A percentile compares a stretch with the other conserved stretches of the same genome.
phyloP scores from a whole-genome alignment of 92 coral and sea anemone species.

The Meandrina meandrites region DNA sequence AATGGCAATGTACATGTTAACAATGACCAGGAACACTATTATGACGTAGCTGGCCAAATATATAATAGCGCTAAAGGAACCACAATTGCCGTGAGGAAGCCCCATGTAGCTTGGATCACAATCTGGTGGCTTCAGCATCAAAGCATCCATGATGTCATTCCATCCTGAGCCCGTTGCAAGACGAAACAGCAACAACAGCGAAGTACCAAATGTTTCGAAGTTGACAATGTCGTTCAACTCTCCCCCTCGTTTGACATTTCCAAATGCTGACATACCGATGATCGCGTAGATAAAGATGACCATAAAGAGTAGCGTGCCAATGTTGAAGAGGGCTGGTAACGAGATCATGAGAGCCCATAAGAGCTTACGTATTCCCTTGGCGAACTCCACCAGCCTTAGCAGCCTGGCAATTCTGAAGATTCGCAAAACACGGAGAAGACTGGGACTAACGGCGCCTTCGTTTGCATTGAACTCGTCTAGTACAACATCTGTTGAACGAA shows the following conservation, averaged over 20 bases:
- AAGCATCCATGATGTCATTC: constrained; percentile 84
- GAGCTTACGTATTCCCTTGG: constrained; percentile 88
- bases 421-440: constrained; percentile 87
- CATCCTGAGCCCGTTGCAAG: constrained; percentile 90
- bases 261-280: constrained; percentile 92
- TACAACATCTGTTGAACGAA: constrained; percentile 56
- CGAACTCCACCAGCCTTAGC: constrained; percentile 84
- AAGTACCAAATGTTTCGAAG: constrained; percentile 85
- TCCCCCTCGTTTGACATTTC: constrained; percentile 82
- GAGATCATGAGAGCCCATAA: constrained; percentile 87
- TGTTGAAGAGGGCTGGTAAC: constrained; percentile 87
- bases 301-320: constrained; percentile 87
- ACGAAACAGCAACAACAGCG: constrained; percentile 87
- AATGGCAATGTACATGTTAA: constrained; percentile 96
- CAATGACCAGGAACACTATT: constrained; percentile 79
- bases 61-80: constrained; percentile 71
- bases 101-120: constrained; percentile 77
- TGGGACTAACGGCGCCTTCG: constrained; percentile 70
- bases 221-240: constrained; percentile 82
- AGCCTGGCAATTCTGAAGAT: constrained; percentile 90
- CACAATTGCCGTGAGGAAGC: constrained; percentile 84
- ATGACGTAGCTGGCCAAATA: constrained; percentile 79
- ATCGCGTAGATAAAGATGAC: constrained; percentile 91
- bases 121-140: constrained; percentile 82
- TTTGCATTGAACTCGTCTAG: constrained; percentile 69